Evolutionary conservation across 1,140 invertebrate genomes (phyloP), one percentile per base, ranked within the genome.

Genomic region (Zeugodacus cucurbitae): DNA sequence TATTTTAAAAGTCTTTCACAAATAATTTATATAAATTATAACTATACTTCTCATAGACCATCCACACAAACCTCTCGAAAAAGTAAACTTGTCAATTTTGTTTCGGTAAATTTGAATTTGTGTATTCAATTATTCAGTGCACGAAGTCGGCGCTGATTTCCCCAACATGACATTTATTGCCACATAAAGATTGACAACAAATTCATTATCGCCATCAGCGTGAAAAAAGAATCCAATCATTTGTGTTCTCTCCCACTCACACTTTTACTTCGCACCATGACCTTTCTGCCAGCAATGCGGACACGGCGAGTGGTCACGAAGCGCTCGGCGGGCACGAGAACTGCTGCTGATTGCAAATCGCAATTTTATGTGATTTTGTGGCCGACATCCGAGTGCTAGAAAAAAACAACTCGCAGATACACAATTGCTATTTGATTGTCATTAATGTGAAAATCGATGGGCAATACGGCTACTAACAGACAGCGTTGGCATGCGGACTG

Each of bases 191-290:
- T 48, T 82, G 74, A 82, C 74, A 54, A 44, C 74, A 44, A 48
- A 82, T 82, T 82, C 74, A 82, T 82, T 82, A 82, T 82, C 74
- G 37, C 34, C 74, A 82, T 44, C n/a, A n/a, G 37, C 41, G 44
- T 82, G 10, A 67, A 67, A 67, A 67, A 67, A 67, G 5, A 67
- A 6, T 29, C 10, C 2, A 34, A 67, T 34, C 29, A 34, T 32
- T 26, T 17, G 26, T 32, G 64, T 5, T 26, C 64, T 32, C 64
- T 32, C 29, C 48, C 17, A n/a, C 59, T 11, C 64, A 29, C 64
- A 67, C 10, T 32, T 67, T 62, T 62, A 26, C n/a, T 62, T 54
- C 48, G 14, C 14, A 54, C 48, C 2, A 54, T 54, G 48, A 54
- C 48, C 48, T 54, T 32, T 70, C 26, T 34, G 34, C 34, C 64